Evolutionary conservation across 1,140 invertebrate genomes (phyloP).

Genomic region (Cryptotermes secundus): DNA sequence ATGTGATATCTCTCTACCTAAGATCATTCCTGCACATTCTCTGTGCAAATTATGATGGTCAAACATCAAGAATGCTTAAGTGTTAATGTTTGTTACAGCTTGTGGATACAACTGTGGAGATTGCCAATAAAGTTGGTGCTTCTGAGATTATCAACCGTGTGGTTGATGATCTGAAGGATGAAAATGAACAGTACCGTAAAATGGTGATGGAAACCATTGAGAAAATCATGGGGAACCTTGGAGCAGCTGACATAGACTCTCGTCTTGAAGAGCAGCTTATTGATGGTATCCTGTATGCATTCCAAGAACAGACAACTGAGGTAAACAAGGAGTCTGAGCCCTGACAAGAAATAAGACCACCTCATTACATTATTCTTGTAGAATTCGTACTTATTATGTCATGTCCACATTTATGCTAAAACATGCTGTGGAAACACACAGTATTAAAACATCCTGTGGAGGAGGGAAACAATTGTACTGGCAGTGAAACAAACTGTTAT

Average conservation of each 20-base stretch:
- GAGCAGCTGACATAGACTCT: slow-evolving; percentile 97
- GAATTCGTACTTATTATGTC: not conserved
- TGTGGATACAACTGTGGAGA: slow-evolving; percentile 99
- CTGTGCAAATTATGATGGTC: too few species aligned
- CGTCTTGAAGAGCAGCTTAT: slow-evolving; percentile 97
- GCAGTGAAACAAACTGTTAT: too few species aligned
- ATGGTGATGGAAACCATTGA: slow-evolving; percentile 99
- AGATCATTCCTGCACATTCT: too few species aligned
- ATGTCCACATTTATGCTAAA: too few species aligned
- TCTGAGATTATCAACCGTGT: slow-evolving; percentile 98
- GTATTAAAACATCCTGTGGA: too few species aligned
- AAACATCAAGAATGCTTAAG: not conserved
- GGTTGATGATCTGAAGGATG: slow-evolving; percentile 98
- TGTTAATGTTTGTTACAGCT: slow-evolving; percentile 55
- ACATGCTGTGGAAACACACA: too few species aligned
- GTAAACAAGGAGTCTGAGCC: slow-evolving; percentile 47
- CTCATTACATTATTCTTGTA: not conserved
- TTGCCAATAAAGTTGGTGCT: slow-evolving; percentile 98
- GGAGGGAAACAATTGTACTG: too few species aligned
- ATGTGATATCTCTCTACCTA: too few species aligned
- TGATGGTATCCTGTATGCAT: slow-evolving; percentile 98
- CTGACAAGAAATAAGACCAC: not conserved
- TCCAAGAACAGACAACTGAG: slow-evolving; percentile 99
- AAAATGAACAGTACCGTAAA: slow-evolving; percentile 99
- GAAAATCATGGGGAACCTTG: slow-evolving; percentile 97